Base-by-base conservation (phyloP, 2,113 vertebrate genomes). In the Corythornis cristatus region DNA sequence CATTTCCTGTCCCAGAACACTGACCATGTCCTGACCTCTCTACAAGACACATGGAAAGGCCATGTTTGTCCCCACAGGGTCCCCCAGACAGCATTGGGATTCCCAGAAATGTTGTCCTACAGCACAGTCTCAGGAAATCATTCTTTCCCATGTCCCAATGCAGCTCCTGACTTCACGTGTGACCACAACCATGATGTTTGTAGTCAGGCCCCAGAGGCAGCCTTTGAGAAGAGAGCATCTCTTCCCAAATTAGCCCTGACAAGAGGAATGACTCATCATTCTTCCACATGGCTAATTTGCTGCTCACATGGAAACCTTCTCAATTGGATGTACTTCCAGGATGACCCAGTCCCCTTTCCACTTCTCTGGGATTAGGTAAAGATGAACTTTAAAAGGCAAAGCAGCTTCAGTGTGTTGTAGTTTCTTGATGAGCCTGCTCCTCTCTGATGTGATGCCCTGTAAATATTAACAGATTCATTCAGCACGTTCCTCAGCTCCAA, bases 381-480 rank as follows among this genome's bases (percentile, higher is more conserved):
- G 23, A 8, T 13, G 43, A 83, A 23, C 35, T 42, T 57, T 8
- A 9, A 43, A 60, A 75, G 68, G 56, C 51, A 71, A 51, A 43
- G 56, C 45, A 67, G 60, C 51, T 81, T 53, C n/a, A 9, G 26
- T 58, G 50, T 80, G 64, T n/a, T 85, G 37, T 31, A 5, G 53
- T 29, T 72, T 60, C 45, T 45, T 29, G 72, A 15, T 64, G 64
- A 83, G 53, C 37, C 31, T 53, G 48, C 53, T 68, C 35, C 45
- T 79, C 58, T 79, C 66, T 31, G n/a, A 56, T 66, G 6, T 7
- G 29, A 60, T 35, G 56, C 45, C 91, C 54, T 75, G n/a, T 28
- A 51, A 60, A 57, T 0, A 0, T 40, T 12, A 33, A n/a, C 29
- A n/a, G 3, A 2, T 35, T 58, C 5, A 1, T 58, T 18, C 31